Evolutionary conservation across 2,113 vertebrate species (phyloP).

Genomic region (Delphinapterus leucas): DNA sequence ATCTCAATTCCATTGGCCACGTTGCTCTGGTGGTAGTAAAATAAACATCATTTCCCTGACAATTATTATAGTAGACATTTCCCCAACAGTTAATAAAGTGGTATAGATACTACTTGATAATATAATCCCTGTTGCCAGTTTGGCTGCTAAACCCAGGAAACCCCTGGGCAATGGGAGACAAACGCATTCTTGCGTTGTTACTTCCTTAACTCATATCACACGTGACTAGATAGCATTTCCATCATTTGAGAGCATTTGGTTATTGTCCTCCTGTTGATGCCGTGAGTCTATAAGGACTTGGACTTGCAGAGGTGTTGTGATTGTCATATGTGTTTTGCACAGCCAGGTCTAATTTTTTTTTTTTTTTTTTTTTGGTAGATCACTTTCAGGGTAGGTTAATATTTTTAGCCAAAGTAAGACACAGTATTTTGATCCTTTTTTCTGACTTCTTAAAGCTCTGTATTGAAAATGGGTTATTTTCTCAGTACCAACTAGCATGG

Average conservation of each 20-base stretch:
- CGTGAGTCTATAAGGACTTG: background rate
- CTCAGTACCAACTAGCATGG: background rate
- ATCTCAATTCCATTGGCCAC: slow-evolving; percentile 44
- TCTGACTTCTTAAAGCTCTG: background rate
- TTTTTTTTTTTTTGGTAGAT: background rate
- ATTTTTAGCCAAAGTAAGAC: background rate
- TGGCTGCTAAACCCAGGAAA: slow-evolving; percentile 73
- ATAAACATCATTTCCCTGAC: slow-evolving; percentile 68
- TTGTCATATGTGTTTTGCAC: background rate
- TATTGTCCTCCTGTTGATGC: slow-evolving; percentile 65
- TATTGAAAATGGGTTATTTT: slow-evolving; percentile 41
- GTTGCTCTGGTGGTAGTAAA: slow-evolving; percentile 52
- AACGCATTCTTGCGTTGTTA: slow-evolving; percentile 70
- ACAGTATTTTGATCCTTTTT: background rate
- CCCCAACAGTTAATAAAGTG: slow-evolving; percentile 80
- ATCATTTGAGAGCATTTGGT: slow-evolving; percentile 70
- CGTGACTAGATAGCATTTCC: slow-evolving; percentile 78
- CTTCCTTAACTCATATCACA: slow-evolving; percentile 80
- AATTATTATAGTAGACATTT: slow-evolving; percentile 70
- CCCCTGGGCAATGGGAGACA: slow-evolving; percentile 79
- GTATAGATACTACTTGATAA: slow-evolving; percentile 71
- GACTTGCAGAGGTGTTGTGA: slow-evolving; percentile 51
- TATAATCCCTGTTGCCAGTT: slow-evolving; percentile 78
- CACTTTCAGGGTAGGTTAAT: background rate
- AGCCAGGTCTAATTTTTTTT: too few relatives aligned